Evolutionary conservation across 2,888 invertebrate species (phyloP), one percentile per base, ranked within the genome.

Genomic region (Drosophila picticornis): DNA sequence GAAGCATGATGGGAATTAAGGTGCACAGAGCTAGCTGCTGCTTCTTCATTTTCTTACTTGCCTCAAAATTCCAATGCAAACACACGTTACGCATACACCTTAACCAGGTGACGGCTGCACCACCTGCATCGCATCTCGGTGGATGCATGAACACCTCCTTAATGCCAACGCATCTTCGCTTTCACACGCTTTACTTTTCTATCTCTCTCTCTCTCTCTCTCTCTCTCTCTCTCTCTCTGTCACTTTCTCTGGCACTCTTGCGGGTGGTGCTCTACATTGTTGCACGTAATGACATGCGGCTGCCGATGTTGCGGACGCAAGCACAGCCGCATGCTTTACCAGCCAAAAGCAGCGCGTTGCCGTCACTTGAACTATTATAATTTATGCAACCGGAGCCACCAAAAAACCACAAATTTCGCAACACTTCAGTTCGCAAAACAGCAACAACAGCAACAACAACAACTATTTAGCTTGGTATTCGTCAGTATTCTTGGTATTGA

Each of bases 211-310:
- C 52, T 9, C 32, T 32, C 7, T 3, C 16, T 4, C 16, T 25
- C 53, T 16, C 9, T 25, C 53, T 16, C 34, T 19, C 19, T 16
- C 38, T n/a, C 36, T n/a, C 19, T 27, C 31, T 10, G 27, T n/a
- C 13, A 2, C 7, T 9, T 16, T 46, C 16, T 46, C 46, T 16
- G 25, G 16, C 25, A 46, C 16, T 16, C 4, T 16, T 46, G 46
- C 0, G 22, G 4, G 40, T 61, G 62, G 73, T 48, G 60, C 51
- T 71, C 69, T 55, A 68, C 36, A 66, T 77, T 77, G 77, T 79
- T 70, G 80, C 89, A 86, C 82, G 77, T 84, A 84, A 88, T 87
- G 89, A 84, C 89, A 87, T 86, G 87, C 73, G 87, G 77, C 77
- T 84, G 88, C 65, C 84, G 82, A 83, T 81, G 86, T 72, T 81